These are phyloP conservation scores for Drosophila incognita DNA, from an alignment of 2,888 invertebrate genomes.

Conservation along the genomic window DNA sequence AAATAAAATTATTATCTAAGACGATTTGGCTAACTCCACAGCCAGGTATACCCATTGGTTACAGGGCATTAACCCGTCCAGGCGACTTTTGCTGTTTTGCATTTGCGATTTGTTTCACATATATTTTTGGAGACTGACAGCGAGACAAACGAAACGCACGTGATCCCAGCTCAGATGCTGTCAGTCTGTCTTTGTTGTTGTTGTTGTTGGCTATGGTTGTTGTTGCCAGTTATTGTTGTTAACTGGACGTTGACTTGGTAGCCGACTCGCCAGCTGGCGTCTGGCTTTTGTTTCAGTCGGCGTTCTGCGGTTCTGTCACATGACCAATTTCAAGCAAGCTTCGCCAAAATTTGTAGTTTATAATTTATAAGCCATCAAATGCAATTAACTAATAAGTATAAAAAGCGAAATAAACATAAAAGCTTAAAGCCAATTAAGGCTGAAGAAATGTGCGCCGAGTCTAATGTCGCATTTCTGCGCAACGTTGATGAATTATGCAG, in stretches of 20 bases:
- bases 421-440: constrained; percentile 35
- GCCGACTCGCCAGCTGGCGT: constrained; percentile 1
- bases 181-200: constrained; percentile 19
- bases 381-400: constrained; percentile 56
- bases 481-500: constrained; percentile 38
- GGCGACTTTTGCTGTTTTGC: background rate
- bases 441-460: constrained; percentile 6
- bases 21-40: background rate
- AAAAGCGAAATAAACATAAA: constrained; percentile 13
- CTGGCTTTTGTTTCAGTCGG: constrained; percentile 10
- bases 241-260: background rate
- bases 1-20: background rate
- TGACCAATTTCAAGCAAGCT: constrained; percentile 40
- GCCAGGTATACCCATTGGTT: background rate
- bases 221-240: constrained; percentile 14
- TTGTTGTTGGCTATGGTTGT: constrained; percentile 4
- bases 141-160: constrained; percentile 56
- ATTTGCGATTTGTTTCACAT: background rate
- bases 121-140: constrained; percentile 14
- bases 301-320: constrained; percentile 55
- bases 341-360: constrained; percentile 5
- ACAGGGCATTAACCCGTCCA: background rate
- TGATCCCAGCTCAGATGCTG: constrained; percentile 55
- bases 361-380: constrained; percentile 28
- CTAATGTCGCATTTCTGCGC: constrained; percentile 21